Evolutionary conservation across 2,888 invertebrate species (phyloP).

Genomic region (Serrognathus titanus): DNA sequence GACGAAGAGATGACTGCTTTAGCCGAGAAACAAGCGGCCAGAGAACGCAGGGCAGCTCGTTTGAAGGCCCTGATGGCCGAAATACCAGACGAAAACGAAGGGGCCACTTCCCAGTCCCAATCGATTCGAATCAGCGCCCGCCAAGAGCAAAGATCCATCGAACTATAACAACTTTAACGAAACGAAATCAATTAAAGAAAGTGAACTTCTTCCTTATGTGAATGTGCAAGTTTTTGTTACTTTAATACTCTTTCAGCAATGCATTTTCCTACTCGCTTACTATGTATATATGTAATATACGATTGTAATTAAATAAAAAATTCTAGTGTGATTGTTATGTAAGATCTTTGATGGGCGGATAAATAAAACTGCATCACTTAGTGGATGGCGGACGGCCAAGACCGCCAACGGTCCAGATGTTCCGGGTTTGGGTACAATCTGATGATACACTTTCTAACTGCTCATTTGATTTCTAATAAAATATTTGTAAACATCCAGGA

Average conservation of each 20-base stretch:
- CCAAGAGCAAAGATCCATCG: slow-evolving; percentile 32
- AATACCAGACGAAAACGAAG: slow-evolving; percentile 50
- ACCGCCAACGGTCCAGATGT: no score
- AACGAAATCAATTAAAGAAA: slow-evolving; percentile 4
- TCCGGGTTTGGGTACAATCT: no score
- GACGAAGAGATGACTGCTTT: slow-evolving; percentile 74
- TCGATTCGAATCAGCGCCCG: slow-evolving; percentile 31
- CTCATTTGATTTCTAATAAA: no score
- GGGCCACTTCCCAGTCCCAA: slow-evolving; percentile 15
- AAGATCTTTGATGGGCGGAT: no score
- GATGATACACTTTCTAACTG: no score
- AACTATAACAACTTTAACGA: slow-evolving; percentile 12
- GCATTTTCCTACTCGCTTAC: slow-evolving; percentile 17
- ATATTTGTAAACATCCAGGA: no score
- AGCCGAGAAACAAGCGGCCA: slow-evolving; percentile 63
- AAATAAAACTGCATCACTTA: no score
- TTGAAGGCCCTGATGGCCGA: slow-evolving; percentile 68
- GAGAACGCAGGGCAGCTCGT: slow-evolving; percentile 69
- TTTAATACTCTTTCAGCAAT: slow-evolving; percentile 8
- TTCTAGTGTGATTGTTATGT: slow-evolving; percentile 17
- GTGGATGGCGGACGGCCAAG: no score
- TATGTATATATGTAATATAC: slow-evolving; percentile 20
- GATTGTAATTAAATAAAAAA: slow-evolving; percentile 12
- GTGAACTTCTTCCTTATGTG: slow-evolving; percentile 7
- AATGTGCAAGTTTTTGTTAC: slow-evolving; percentile 14